phyloP scores from a whole-genome alignment of 1,140 invertebrate genomes.

The Halictus rubicundus region DNA sequence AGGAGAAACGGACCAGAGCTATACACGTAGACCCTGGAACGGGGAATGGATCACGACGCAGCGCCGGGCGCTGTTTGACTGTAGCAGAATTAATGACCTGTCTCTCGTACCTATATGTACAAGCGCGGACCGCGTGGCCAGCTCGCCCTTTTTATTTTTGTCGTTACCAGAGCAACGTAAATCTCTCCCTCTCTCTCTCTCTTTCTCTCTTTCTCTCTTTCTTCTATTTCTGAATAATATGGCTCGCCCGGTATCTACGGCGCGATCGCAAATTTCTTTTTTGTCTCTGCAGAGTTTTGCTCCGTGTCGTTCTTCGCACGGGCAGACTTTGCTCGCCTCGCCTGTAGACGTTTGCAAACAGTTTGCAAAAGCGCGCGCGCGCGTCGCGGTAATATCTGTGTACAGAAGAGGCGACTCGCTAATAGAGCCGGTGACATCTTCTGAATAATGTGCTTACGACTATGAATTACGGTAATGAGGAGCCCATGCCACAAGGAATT shows the following conservation, averaged over 20 bases:
- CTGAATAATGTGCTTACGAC: background rate
- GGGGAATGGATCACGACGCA: conserved; percentile 37
- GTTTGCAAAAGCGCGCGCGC: background rate
- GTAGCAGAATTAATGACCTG: conserved; percentile 57
- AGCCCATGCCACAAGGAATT: background rate
- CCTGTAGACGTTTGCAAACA: background rate
- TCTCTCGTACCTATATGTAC: conserved; percentile 1
- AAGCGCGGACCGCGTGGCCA: background rate
- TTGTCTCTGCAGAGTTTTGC: background rate
- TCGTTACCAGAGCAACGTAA: background rate
- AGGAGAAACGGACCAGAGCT: background rate
- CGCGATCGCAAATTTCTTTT: background rate
- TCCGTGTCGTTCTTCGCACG: too few relatives aligned
- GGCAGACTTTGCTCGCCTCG: too few relatives aligned
- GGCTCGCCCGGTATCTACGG: background rate
- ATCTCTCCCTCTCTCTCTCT: background rate
- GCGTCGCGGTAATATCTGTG: background rate
- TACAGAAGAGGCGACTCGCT: background rate
- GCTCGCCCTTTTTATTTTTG: background rate
- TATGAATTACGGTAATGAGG: background rate
- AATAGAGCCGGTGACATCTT: background rate
- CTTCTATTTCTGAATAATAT: background rate
- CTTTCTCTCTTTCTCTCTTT: too few relatives aligned
- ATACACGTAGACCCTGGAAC: background rate
- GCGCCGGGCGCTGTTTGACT: conserved; percentile 55